Evolutionary conservation across 2,888 invertebrate species (phyloP).

Genomic region (Zygothrica quintamaculata): DNA sequence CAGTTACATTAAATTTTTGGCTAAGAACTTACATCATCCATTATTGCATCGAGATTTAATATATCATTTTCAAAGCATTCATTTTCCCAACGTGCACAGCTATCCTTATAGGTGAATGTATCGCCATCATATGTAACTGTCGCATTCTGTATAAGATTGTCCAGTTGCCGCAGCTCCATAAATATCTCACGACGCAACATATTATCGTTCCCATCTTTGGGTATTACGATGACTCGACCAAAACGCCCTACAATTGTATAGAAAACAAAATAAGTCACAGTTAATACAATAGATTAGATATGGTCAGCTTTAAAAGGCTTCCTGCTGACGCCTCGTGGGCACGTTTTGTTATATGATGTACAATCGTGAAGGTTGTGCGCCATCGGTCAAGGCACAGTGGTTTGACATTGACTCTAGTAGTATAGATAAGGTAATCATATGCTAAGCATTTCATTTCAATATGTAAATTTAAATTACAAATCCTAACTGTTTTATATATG

Average conservation of each 20-base stretch:
- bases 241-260: constrained; percentile 88
- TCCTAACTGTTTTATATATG: too few species aligned
- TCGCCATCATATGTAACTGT: constrained; percentile 89
- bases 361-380: constrained; percentile 11
- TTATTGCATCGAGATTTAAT: constrained; percentile 91
- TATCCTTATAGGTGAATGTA: constrained; percentile 90
- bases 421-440: too few species aligned
- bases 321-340: constrained; percentile 6
- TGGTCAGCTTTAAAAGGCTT: constrained; percentile 13
- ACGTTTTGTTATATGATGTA: neutral
- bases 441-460: neutral
- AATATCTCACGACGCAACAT: constrained; percentile 92
- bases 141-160: constrained; percentile 91
- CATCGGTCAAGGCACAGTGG: constrained; percentile 15
- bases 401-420: too few species aligned
- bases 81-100: constrained; percentile 94
- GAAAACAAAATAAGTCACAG: neutral
- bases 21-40: constrained; percentile 89
- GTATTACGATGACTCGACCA: constrained; percentile 92
- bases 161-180: constrained; percentile 90
- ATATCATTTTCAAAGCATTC: constrained; percentile 94
- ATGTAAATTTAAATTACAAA: too few species aligned
- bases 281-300: constrained; percentile 31
- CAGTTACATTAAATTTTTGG: too few species aligned
- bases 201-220: constrained; percentile 92